Base-by-base conservation (phyloP, 1,140 invertebrate genomes). In the Carposina sasakii region DNA sequence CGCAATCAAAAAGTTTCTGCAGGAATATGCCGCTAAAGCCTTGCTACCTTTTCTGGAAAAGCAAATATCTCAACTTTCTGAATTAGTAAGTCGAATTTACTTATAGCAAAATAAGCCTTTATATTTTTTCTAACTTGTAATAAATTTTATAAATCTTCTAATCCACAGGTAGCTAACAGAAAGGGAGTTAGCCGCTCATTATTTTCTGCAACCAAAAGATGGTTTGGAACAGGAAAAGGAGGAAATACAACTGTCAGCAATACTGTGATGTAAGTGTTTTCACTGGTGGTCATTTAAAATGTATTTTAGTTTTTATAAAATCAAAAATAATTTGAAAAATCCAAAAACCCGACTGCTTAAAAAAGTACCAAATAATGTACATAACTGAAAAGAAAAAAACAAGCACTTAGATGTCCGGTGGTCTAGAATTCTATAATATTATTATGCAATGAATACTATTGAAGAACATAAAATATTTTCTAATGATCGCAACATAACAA, bases 111-210 rank as follows among this genome's bases (percentile, higher is more conserved):
- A n/a, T n/a, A n/a, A n/a, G n/a, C n/a, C 19, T 36, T 20, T 41
- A 28, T 40, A 40, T 33, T 22, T 41, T 16, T 42, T 39, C 39
- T 41, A 23, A 39, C 16, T 43, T 26, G 12, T 17, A 26, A 28
- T 42, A 45, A 36, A 16, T 53, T 43, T 6, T 23, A 37, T 16
- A 26, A 13, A 34, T 49, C n/a, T n/a, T n/a, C n/a, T n/a, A n/a
- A n/a, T 40, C 72, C 71, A 17, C 34, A 89, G 87, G 89, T 92
- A 49, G 90, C 92, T 15, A 95, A 94, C 67, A 94, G 94, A 67
- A 97, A 97, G 85, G 94, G 95, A 6, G 92, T 98, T 0, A 96
- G 96, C 73, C 90, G 95, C 67, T 97, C 96, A 1, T 83, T 99
- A 28, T 89, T 98, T 36, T 96, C 94, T 83, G 96, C 95, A 6